Evolutionary conservation across 2,113 vertebrate genomes (phyloP), one percentile per base, ranked within the genome.

Genomic region (Amphiprion ocellaris): DNA sequence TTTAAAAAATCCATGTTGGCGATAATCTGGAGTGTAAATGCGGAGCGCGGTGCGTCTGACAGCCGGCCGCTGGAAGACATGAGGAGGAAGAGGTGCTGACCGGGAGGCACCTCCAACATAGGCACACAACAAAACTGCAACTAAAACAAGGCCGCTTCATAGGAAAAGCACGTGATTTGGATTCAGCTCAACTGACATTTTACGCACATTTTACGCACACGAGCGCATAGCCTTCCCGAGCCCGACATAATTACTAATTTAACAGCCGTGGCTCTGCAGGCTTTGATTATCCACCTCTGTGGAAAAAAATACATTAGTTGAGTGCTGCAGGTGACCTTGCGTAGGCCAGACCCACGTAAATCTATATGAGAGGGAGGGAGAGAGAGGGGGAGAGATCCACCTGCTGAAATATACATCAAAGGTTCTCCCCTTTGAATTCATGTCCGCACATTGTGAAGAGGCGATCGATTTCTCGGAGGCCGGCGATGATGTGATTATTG

Each of bases 1-100:
- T 94, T 95, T 94, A 84, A 92, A 94, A 94, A 94, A 95, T 94
- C 91, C 58, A 94, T 95, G 89, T 59, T 41, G 87, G 91, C 88
- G 90, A 91, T 94, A 89, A 93, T 93, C 93, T 92, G 28, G 92
- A 88, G 91, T 89, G 91, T 92, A 91, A 93, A 89, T 91, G 92
- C 86, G 30, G 72, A 26, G 84, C 79, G 82, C 79, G 81, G 78
- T 63, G 82, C 87, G 85, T 81, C 73, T 77, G 78, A 82, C 77
- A 75, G 81, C 74, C 23, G 65, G 79, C 33, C 7, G 33, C 33
- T 37, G 33, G 62, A 70, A 86, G 65, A 19, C 64, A 28, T 9
- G 58, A 49, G 39, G 56, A 37, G 24, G 59, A 33, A 19, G 61
- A 71, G 50, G 21, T 72, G 52, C 62, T 23, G 75, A 62, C 70